Base-by-base conservation (phyloP, 2,888 invertebrate genomes). In the Octonoba sinensis region DNA sequence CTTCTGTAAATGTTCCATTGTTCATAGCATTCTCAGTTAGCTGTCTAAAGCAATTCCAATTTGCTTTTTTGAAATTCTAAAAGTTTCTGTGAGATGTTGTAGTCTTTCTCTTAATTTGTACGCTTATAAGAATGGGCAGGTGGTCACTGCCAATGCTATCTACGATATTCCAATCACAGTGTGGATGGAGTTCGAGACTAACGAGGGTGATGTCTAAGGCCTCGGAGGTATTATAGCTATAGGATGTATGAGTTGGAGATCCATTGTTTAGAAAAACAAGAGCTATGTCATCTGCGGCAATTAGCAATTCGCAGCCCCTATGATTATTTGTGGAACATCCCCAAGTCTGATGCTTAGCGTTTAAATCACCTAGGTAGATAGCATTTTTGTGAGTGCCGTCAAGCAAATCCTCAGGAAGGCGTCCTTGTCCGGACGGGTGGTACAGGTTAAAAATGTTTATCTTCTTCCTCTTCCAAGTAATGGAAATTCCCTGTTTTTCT, bases 201-300 rank as follows among this genome's bases (percentile, higher is more conserved):
- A 27, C 47, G 18, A 47, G 0, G 18, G 47, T 57, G 20, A 67
- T 66, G 2, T 75, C 56, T 44, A 75, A 60, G 6, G 57, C 46
- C 36, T 66, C 66, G 36, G 66, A 59, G 27, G 59, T 20, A 47
- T 59, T 3, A n/a, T 57, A 75, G 27, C 54, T 54, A 46, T 54
- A 64, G 51, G 47, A 67, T 8, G 44, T 27, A 44, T 44, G 54
- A 54, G 51, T 57, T 0, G 57, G 57, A 59, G 51, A 51, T 0
- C 75, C 75, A 51, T 54, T 46, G n/a, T 67, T 75, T 49, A 75
- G 59, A 66, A 64, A 62, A 47, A 57, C 22, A 18, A 67, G n/a
- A n/a, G n/a, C n/a, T n/a, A n/a, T n/a, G n/a, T n/a, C n/a, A n/a
- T n/a, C n/a, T n/a, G n/a, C n/a, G n/a, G n/a, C n/a, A n/a, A n/a